These are phyloP conservation scores for Platichthys flesus DNA, from an alignment of 2,113 vertebrate species.

Conservation along the genomic window DNA sequence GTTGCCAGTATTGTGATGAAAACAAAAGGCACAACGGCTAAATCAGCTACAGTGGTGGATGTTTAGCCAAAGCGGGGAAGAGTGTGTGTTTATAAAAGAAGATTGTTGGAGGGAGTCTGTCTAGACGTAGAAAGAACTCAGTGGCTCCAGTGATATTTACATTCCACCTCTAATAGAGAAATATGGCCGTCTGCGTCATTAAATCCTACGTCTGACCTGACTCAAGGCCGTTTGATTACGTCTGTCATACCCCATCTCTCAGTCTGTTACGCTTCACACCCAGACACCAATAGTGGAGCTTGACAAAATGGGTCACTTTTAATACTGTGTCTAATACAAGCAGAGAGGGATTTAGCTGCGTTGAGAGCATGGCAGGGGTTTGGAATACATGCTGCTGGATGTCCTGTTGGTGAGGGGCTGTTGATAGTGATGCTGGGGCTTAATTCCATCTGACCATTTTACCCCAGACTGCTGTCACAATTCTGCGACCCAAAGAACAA, in stretches of 20 bases:
- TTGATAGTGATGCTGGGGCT: slow-evolving; percentile 40
- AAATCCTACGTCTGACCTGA: slow-evolving; percentile 22
- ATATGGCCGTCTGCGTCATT: slow-evolving; percentile 13
- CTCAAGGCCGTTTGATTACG: slow-evolving; percentile 45
- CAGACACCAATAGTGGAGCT: slow-evolving; percentile 32
- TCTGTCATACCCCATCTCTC: slow-evolving; percentile 22
- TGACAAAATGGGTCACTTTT: slow-evolving; percentile 76
- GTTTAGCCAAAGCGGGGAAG: neutral
- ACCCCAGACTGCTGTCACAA: slow-evolving; percentile 18
- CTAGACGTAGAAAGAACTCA: slow-evolving; percentile 40
- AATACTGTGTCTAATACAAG: slow-evolving; percentile 61
- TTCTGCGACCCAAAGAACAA: neutral
- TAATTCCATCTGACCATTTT: slow-evolving; percentile 39
- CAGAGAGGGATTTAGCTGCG: slow-evolving; percentile 63
- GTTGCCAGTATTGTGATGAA: slow-evolving; percentile 23
- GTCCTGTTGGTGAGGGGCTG: slow-evolving; percentile 8
- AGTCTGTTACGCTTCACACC: slow-evolving; percentile 9
- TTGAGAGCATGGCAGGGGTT: slow-evolving; percentile 39
- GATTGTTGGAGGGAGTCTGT: slow-evolving; percentile 29
- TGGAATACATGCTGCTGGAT: slow-evolving; percentile 50
- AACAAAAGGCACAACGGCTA: neutral
- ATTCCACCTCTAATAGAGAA: slow-evolving; percentile 48
- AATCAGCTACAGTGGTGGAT: neutral
- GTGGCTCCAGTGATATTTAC: slow-evolving; percentile 41
- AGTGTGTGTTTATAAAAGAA: slow-evolving; percentile 20